A percentile compares a stretch with the other conserved stretches of the same genome.
Conservation (phyloP, 2,113 vertebrate genomes). For the Malaclemys terrapin region DNA sequence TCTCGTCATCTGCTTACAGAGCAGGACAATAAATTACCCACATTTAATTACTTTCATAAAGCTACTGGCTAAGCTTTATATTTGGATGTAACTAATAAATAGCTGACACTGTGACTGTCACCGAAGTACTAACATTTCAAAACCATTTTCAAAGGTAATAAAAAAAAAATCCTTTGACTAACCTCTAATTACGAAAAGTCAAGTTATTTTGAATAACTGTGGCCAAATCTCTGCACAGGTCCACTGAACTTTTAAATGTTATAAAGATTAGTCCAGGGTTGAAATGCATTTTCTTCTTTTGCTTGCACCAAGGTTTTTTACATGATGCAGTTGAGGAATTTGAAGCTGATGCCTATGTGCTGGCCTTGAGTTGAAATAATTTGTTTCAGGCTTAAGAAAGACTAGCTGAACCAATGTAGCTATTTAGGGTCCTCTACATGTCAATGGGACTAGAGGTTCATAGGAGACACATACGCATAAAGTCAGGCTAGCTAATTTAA, state of each 20-base stretch:
- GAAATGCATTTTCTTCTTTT: neutral
- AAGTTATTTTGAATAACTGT: neutral
- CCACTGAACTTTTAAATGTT: conserved; percentile 9
- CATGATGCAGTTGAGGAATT: neutral
- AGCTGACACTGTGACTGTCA: neutral
- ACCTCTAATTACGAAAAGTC: conserved; percentile 23
- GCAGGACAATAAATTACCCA: neutral
- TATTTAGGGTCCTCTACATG: neutral
- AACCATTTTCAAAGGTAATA: conserved; percentile 27
- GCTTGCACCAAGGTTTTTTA: neutral
- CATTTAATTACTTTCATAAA: conserved; percentile 22
- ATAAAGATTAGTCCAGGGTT: neutral
- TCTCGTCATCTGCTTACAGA: neutral
- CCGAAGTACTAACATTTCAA: conserved; percentile 20
- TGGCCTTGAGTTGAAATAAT: neutral
- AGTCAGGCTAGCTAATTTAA: neutral
- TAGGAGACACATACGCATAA: neutral
- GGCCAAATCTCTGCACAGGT: neutral
- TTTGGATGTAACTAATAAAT: neutral
- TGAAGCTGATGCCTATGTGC: neutral
- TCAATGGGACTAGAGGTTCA: neutral
- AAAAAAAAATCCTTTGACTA: neutral
- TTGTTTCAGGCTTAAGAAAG: neutral
- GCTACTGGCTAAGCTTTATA: neutral
- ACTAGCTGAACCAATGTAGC: accelerated